Evolutionary conservation across 2,888 invertebrate genomes (phyloP).

Genomic region (Phragmatobia fuliginosa): DNA sequence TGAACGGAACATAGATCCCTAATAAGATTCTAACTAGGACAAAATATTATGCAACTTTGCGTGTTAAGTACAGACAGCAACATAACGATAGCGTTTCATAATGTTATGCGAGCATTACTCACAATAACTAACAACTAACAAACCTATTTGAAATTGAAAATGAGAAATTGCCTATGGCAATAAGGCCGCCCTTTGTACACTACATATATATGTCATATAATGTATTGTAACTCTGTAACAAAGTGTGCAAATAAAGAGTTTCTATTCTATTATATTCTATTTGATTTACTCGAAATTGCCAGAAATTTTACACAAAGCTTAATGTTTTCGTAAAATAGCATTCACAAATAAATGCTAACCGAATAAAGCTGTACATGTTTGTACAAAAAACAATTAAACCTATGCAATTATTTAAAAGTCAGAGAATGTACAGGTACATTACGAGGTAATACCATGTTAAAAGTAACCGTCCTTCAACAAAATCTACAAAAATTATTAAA

Average conservation of each 20-base stretch:
- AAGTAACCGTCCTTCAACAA: conserved; percentile 64
- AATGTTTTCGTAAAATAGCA: not conserved
- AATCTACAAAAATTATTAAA: conserved; percentile 50
- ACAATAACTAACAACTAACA: too few species aligned
- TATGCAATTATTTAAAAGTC: conserved; percentile 10
- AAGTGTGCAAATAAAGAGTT: too few species aligned
- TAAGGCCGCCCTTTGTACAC: too few species aligned
- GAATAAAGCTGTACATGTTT: conserved; percentile 33
- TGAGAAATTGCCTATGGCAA: too few species aligned
- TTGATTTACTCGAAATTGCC: not conserved
- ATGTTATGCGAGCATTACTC: conserved; percentile 8
- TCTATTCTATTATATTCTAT: too few species aligned
- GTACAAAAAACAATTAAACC: conserved; percentile 2
- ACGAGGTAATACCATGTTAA: conserved; percentile 45
- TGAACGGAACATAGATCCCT: conserved; percentile 41
- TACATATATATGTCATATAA: too few species aligned
- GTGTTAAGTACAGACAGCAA: conserved; percentile 25
- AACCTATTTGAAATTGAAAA: too few species aligned
- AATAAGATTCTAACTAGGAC: conserved; percentile 54
- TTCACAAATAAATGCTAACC: conserved; percentile 19
- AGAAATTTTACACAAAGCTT: not conserved
- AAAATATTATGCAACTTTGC: conserved; percentile 29
- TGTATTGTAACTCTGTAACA: too few species aligned
- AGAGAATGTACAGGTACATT: conserved; percentile 20
- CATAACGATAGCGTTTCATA: conserved; percentile 37